These are phyloP conservation scores for Ranitomeya variabilis DNA, from an alignment of 2,113 vertebrate genomes.

Conservation along the genomic window DNA sequence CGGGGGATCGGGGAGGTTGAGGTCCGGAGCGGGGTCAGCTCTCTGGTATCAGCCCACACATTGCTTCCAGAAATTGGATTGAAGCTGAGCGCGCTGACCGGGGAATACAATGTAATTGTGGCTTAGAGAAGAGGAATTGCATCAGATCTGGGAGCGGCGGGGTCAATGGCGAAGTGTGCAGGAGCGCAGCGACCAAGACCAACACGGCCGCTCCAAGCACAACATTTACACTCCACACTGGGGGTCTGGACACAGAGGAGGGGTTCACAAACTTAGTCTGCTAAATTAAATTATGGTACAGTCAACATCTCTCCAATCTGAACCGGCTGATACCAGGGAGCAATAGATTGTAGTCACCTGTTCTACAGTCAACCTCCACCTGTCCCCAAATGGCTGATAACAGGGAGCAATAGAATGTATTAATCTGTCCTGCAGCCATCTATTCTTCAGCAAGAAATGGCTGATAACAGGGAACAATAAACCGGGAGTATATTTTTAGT, in stretches of 20 bases:
- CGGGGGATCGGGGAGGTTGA: slow-evolving; percentile 23
- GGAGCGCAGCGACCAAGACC: neutral
- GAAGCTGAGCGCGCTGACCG: neutral
- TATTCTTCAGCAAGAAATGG: no score
- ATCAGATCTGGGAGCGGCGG: slow-evolving; percentile 27
- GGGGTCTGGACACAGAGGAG: neutral
- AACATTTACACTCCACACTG: neutral
- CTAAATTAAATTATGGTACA: neutral
- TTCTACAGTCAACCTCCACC: neutral
- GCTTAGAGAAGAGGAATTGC: slow-evolving; percentile 8
- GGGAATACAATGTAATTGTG: slow-evolving; percentile 41
- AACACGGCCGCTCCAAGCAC: neutral
- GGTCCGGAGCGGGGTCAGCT: slow-evolving; percentile 39
- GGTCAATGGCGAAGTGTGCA: neutral
- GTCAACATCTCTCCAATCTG: no score
- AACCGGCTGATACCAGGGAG: no score
- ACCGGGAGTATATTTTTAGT: no score
- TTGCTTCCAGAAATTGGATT: slow-evolving; percentile 36
- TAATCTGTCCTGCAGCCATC: no score
- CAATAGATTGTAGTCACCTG: no score
- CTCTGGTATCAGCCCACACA: slow-evolving; percentile 22
- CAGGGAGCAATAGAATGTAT: no score
- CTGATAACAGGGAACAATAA: no score
- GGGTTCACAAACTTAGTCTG: neutral
- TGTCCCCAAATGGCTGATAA: neutral